Percentiles rank a stretch among this genome's conserved stretches.
Evolutionary conservation across 2,888 invertebrate species (phyloP).

Genomic region (Phasia obesa): DNA sequence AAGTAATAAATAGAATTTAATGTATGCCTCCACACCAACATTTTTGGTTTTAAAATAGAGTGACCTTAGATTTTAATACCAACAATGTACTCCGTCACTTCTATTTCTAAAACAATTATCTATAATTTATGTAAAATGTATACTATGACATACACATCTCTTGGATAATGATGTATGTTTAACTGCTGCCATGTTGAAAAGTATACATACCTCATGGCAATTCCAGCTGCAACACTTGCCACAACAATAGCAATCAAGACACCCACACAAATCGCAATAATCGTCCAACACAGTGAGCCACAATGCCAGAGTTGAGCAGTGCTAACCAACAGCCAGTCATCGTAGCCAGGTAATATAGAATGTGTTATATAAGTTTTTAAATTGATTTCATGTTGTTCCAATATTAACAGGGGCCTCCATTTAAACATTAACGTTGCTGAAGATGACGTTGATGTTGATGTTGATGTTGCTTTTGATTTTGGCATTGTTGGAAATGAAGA

Average conservation of each 20-base stretch:
- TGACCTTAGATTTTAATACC: background rate
- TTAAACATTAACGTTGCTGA: constrained; percentile 72
- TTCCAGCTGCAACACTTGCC: constrained; percentile 80
- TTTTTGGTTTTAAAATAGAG: background rate
- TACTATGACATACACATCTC: background rate
- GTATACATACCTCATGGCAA: constrained; percentile 80
- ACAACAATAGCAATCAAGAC: constrained; percentile 78
- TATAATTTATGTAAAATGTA: constrained; percentile 29
- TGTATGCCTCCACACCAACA: background rate
- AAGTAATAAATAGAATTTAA: background rate
- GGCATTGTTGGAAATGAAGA: constrained; percentile 25
- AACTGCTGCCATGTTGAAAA: background rate
- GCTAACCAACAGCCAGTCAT: constrained; percentile 81
- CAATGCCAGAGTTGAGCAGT: constrained; percentile 79
- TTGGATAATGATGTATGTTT: constrained; percentile 20
- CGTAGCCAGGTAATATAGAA: constrained; percentile 81
- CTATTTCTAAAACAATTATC: constrained; percentile 26
- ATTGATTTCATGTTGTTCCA: constrained; percentile 79
- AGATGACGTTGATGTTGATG: constrained; percentile 27
- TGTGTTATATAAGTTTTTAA: constrained; percentile 80
- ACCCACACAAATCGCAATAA: constrained; percentile 79
- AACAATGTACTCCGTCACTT: background rate
- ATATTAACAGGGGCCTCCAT: constrained; percentile 82
- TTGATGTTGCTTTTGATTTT: constrained; percentile 5
- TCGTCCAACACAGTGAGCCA: constrained; percentile 81